Evolutionary conservation across 2,888 invertebrate genomes (phyloP), one percentile per base, ranked within the genome.

Genomic region (Chesias legatella): DNA sequence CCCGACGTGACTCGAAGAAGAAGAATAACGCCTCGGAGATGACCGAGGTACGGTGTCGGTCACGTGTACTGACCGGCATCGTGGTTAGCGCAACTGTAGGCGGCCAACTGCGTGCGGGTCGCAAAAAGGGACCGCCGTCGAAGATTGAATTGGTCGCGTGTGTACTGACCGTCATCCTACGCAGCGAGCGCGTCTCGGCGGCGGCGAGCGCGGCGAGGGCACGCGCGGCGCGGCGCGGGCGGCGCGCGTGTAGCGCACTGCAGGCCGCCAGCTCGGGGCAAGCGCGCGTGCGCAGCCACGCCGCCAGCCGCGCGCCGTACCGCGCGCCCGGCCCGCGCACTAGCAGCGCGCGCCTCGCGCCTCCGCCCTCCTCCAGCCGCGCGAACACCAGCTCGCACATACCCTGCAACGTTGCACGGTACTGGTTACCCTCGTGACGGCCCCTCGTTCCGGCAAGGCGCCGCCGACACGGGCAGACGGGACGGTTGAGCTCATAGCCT

Each of bases 111-210:
- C n/a, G n/a, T n/a, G n/a, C n/a, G n/a, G n/a, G n/a, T n/a, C n/a
- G n/a, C n/a, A n/a, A n/a, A n/a, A n/a, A n/a, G n/a, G n/a, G n/a
- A n/a, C n/a, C n/a, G n/a, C n/a, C n/a, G n/a, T n/a, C n/a, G n/a
- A n/a, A n/a, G n/a, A n/a, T n/a, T n/a, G n/a, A n/a, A n/a, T n/a
- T n/a, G 13, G 26, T 7, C n/a, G 17, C 6, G 11, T 7, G 11
- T 1, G 8, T 7, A 52, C 51, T 41, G 20, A 91, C 92, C 71
- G 91, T 93, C 74, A 94, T 94, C 48, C 94, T 85, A 1, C 86
- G 83, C 0, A 94, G 86, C 26, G 91, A 91, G 57, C 92, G 91
- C 0, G 73, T 82, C 74, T 96, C 96, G 8, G 88, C 50, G 1
- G 32, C 28, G 2, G 67, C 68, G 28, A 64, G 92, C 92, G 72